These are phyloP conservation scores for Drosophila anomelani DNA, from an alignment of 2,888 invertebrate species.

Conservation along the genomic window DNA sequence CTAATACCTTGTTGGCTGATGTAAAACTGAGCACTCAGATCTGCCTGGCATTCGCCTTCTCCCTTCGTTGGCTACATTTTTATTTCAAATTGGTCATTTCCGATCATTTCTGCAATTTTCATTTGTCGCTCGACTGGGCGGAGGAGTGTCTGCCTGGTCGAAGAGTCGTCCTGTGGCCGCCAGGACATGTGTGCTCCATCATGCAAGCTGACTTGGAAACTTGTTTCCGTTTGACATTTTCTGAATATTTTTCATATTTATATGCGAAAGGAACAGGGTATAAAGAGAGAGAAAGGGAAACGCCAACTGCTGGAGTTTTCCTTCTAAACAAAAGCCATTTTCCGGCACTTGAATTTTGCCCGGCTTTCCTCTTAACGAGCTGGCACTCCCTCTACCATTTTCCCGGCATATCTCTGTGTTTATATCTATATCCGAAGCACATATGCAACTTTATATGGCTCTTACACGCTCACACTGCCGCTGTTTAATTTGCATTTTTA, in stretches of 20 bases:
- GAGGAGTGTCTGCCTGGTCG: conserved; percentile 22
- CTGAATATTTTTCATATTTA: conserved; percentile 48
- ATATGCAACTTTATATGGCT: conserved; percentile 34
- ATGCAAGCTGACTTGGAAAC: conserved; percentile 64
- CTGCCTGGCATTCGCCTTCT: conserved; percentile 5
- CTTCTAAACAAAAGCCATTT: conserved; percentile 71
- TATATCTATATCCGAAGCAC: conserved; percentile 26
- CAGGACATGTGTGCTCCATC: conserved; percentile 66
- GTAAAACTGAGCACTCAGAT: background rate
- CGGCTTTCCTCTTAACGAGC: conserved; percentile 58
- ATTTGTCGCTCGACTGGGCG: conserved; percentile 69
- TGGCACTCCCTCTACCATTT: conserved; percentile 19
- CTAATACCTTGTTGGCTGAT: background rate
- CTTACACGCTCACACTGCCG: conserved; percentile 50
- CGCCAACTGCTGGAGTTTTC: conserved; percentile 26
- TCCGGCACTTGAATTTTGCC: conserved; percentile 63
- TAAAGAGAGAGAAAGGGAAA: background rate
- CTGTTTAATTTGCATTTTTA: conserved; percentile 81
- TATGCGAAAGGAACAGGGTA: conserved; percentile 7
- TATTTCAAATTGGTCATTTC: conserved; percentile 82
- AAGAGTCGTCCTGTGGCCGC: conserved; percentile 14
- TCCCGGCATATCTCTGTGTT: conserved; percentile 6
- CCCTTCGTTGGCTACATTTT: conserved; percentile 60
- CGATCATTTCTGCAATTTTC: conserved; percentile 73
- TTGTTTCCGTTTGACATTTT: conserved; percentile 68